A percentile compares a stretch with the other conserved stretches of the same genome.
phyloP scores from a whole-genome alignment of 1,140 invertebrate species.

The Formica selysi region DNA sequence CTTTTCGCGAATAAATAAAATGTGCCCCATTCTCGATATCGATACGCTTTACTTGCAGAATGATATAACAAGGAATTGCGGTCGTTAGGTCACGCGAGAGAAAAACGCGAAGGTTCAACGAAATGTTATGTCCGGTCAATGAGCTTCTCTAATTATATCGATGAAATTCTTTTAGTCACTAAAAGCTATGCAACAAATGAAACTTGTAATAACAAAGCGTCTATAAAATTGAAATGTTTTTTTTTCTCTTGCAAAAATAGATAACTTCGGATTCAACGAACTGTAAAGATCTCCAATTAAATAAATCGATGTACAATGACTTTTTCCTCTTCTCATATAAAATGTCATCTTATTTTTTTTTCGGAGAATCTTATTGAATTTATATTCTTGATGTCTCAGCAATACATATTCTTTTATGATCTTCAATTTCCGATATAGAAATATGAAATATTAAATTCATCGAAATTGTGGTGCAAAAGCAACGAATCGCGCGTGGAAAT shows the following conservation, averaged over 20 bases:
- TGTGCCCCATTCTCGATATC: not conserved
- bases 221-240: slow-evolving; percentile 11
- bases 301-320: not conserved
- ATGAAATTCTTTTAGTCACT: slow-evolving; percentile 6
- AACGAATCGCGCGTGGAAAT: slow-evolving; percentile 35
- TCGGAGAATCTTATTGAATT: not conserved
- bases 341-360: not conserved
- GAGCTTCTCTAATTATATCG: slow-evolving; percentile 7
- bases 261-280: not conserved
- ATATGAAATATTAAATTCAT: not conserved
- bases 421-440: not conserved
- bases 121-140: slow-evolving; percentile 44
- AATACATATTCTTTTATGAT: not conserved
- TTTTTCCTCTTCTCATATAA: not conserved
- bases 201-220: not conserved
- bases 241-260: not conserved
- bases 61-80: slow-evolving; percentile 22
- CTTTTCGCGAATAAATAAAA: not conserved
- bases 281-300: not conserved
- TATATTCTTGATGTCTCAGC: not conserved
- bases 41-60: slow-evolving; percentile 11
- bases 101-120: slow-evolving; percentile 32
- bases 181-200: not conserved
- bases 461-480: not conserved
- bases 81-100: not conserved